A percentile compares a stretch with the other conserved stretches of the same genome.
Evolutionary conservation across 2,113 vertebrate genomes (phyloP).

Genomic region (Dasyurus viverrinus): DNA sequence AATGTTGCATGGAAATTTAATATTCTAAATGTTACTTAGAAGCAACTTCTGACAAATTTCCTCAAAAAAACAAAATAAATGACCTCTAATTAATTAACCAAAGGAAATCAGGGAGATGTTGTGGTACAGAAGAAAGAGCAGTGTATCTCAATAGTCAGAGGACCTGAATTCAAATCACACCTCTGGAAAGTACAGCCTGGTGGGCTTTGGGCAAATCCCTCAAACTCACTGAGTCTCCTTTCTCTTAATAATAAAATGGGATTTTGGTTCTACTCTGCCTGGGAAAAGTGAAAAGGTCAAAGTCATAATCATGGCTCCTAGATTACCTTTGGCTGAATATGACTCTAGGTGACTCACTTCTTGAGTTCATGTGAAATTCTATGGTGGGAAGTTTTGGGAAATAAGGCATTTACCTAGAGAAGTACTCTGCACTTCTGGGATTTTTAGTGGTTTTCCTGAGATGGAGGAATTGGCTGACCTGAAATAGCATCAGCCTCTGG

Average conservation of each 20-base stretch:
- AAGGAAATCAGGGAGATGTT: not conserved
- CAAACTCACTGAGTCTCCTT: not conserved
- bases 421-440: not conserved
- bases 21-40: not conserved
- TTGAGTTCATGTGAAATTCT: not conserved
- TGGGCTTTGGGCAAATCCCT: not conserved
- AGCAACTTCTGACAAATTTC: not conserved
- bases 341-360: not conserved
- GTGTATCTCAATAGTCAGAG: not conserved
- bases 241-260: not conserved
- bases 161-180: not conserved
- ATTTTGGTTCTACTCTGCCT: not conserved
- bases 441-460: not conserved
- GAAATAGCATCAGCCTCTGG: not conserved
- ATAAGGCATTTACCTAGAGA: not conserved
- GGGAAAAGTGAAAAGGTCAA: not conserved
- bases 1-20: not conserved
- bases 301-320: not conserved
- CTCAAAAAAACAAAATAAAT: not conserved
- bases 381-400: not conserved
- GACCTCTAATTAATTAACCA: not conserved
- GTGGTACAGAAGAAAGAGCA: not conserved
- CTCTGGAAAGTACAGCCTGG: not conserved
- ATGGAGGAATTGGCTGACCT: not conserved
- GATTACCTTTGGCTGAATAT: not conserved